A percentile compares a stretch with the other conserved stretches of the same genome.
These are phyloP conservation scores for Aphrophora alni DNA, from an alignment of 2,888 invertebrate species.

Conservation along the genomic window DNA sequence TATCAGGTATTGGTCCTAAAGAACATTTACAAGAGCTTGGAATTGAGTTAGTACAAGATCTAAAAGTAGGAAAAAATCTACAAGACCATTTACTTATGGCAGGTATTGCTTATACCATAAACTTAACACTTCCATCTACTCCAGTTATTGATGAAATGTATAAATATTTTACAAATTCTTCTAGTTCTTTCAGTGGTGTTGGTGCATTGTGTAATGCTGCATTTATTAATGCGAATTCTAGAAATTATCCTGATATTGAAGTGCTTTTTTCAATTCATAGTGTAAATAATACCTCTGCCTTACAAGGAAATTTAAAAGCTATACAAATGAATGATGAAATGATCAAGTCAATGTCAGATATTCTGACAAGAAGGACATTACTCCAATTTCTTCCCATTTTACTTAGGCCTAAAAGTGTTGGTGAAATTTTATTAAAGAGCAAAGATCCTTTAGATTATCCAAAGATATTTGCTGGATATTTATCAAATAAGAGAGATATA, in stretches of 20 bases:
- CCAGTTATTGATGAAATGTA: conserved; percentile 53
- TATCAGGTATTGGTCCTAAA: too few relatives aligned
- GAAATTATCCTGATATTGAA: conserved; percentile 52
- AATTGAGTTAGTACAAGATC: too few relatives aligned
- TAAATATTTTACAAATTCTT: conserved; percentile 55
- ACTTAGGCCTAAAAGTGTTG: conserved; percentile 48
- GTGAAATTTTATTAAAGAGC: conserved; percentile 45
- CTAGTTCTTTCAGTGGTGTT: conserved; percentile 56
- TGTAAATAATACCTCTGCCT: conserved; percentile 31
- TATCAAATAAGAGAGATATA: conserved; percentile 43
- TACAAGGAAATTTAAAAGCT: background rate
- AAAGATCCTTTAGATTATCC: conserved; percentile 47
- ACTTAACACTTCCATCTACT: conserved; percentile 52
- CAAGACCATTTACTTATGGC: too few relatives aligned
- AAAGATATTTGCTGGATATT: conserved; percentile 47
- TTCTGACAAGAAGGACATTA: conserved; percentile 29
- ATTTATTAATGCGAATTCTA: conserved; percentile 55
- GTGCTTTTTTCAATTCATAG: conserved; percentile 47
- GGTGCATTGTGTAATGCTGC: conserved; percentile 59
- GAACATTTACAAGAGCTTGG: conserved; percentile 62
- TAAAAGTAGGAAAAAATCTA: too few relatives aligned
- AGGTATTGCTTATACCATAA: conserved; percentile 36
- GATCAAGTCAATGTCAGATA: background rate
- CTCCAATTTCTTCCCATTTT: conserved; percentile 49
- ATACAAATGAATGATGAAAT: conserved; percentile 24